These are phyloP conservation scores for Pristionchus maxplancki DNA, from an alignment of 2,888 invertebrate species.

Conservation along the genomic window DNA sequence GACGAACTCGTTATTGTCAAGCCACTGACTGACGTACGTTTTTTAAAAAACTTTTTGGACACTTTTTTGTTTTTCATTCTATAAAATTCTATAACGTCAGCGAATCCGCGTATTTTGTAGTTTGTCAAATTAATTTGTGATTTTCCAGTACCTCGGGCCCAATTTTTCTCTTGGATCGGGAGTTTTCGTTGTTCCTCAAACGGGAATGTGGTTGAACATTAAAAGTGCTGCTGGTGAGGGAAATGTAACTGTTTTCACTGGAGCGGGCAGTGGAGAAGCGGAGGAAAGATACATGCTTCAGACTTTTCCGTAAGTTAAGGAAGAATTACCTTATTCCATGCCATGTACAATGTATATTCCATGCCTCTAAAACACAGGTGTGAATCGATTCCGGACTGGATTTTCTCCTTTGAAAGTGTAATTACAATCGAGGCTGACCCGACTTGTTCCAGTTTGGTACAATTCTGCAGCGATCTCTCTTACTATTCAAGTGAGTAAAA, in stretches of 20 bases:
- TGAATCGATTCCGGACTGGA: neutral
- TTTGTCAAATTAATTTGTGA: too few relatives aligned
- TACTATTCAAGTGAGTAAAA: neutral
- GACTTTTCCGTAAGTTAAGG: neutral
- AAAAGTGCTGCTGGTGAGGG: neutral
- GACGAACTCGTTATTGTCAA: neutral
- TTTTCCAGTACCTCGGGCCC: too few relatives aligned
- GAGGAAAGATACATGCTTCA: neutral
- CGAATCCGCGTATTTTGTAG: too few relatives aligned
- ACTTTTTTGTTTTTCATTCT: too few relatives aligned
- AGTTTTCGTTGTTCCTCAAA: neutral
- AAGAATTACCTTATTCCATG: too few relatives aligned
- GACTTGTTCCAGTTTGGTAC: neutral
- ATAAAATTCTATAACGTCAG: too few relatives aligned
- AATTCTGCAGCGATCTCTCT: neutral
- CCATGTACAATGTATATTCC: neutral
- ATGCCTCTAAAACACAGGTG: neutral
- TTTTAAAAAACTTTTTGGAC: neutral
- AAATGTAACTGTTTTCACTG: neutral
- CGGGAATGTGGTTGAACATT: neutral
- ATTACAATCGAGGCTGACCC: neutral
- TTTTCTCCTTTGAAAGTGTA: neutral
- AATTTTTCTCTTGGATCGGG: neutral
- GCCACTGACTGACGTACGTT: neutral
- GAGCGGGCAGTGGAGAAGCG: neutral